These are phyloP conservation scores for Melanostoma mellinum DNA, from an alignment of 2,888 invertebrate genomes.

Conservation along the genomic window DNA sequence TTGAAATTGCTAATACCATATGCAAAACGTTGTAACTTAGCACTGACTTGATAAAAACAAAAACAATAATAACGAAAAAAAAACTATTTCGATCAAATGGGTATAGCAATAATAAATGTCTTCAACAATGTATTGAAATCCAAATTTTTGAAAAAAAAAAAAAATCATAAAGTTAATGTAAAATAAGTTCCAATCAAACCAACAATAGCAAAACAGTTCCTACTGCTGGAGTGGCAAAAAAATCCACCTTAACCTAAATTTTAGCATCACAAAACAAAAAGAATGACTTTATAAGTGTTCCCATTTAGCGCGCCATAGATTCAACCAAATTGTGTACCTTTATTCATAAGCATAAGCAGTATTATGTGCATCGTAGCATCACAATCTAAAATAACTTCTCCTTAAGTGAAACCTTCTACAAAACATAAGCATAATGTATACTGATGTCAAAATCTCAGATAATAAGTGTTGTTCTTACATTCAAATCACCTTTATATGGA, in stretches of 20 bases:
- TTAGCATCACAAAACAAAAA: no score
- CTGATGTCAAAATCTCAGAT: conserved; percentile 39
- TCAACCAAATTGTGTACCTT: conserved; percentile 22
- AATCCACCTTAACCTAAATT: no score
- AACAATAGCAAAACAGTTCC: conserved; percentile 55
- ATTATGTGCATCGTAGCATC: neutral
- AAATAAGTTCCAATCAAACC: conserved; percentile 19
- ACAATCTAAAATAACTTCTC: conserved; percentile 63
- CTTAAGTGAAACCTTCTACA: conserved; percentile 52
- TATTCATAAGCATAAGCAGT: neutral
- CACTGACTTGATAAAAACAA: conserved; percentile 74
- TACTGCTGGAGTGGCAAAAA: conserved; percentile 25
- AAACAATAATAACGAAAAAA: conserved; percentile 55
- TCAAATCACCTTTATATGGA: conserved; percentile 46
- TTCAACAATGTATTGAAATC: conserved; percentile 72
- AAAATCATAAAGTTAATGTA: neutral
- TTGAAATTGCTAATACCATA: conserved; percentile 76
- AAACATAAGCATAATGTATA: conserved; percentile 10
- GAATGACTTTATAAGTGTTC: no score
- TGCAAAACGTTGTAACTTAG: conserved; percentile 63
- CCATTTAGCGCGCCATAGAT: no score
- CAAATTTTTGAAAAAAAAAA: conserved; percentile 27
- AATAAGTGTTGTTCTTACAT: conserved; percentile 59
- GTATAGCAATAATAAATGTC: conserved; percentile 73
- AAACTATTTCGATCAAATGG: conserved; percentile 74